Percentiles rank a stretch among this genome's conserved stretches.
These are phyloP conservation scores for Scarus forsteni DNA, from an alignment of 2,797 vertebrate genomes.

Conservation along the genomic window DNA sequence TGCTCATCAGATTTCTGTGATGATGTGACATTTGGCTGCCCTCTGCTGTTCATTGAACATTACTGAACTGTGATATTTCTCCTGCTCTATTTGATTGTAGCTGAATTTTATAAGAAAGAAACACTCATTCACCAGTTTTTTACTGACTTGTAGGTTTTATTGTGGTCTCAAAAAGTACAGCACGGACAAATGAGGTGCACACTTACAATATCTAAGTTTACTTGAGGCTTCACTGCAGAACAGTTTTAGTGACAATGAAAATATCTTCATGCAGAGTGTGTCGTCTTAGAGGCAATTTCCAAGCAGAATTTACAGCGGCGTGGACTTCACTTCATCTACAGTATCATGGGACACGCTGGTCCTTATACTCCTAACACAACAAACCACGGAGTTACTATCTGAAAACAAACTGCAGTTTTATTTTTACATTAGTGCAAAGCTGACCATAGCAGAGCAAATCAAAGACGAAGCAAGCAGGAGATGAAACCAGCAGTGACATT, in stretches of 20 bases:
- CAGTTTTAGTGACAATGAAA: slow-evolving; percentile 44
- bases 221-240: slow-evolving; percentile 41
- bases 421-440: slow-evolving; percentile 62
- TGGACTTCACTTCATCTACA: slow-evolving; percentile 61
- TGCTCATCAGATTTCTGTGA: not conserved
- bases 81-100: not conserved
- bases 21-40: slow-evolving; percentile 41
- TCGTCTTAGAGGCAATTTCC: slow-evolving; percentile 46
- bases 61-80: not conserved
- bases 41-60: slow-evolving; percentile 50
- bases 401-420: slow-evolving; percentile 41
- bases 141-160: slow-evolving; percentile 70
- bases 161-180: slow-evolving; percentile 77
- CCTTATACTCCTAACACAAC: slow-evolving; percentile 43
- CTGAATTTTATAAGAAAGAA: not conserved
- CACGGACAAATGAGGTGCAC: slow-evolving; percentile 70
- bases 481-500: slow-evolving; percentile 57
- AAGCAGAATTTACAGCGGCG: slow-evolving; percentile 78
- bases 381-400: slow-evolving; percentile 43
- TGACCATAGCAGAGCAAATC: slow-evolving; percentile 56
- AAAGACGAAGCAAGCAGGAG: slow-evolving; percentile 36
- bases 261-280: slow-evolving; percentile 72
- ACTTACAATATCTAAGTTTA: slow-evolving; percentile 54
- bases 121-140: not conserved
- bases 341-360: slow-evolving; percentile 25